A percentile compares a stretch with the other conserved stretches of the same genome.
Conservation (phyloP, 2,888 invertebrate species). For the Caenorhabditis zanzibari region DNA sequence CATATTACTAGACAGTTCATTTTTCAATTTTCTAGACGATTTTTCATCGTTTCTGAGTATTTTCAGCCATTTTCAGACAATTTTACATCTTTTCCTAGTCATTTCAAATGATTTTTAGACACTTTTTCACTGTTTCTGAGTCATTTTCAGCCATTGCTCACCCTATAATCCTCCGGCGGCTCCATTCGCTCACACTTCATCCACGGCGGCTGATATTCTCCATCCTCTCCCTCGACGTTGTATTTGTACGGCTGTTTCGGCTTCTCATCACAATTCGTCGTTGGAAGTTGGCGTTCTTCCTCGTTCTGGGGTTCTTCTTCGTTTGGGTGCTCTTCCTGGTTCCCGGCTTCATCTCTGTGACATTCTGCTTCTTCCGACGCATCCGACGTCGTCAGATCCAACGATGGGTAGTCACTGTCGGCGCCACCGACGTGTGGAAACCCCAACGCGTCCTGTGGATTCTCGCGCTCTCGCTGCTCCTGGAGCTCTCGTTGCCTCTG, state of each 20-base stretch:
- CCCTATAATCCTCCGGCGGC: conserved; percentile 85
- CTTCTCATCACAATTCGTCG: conserved; percentile 6
- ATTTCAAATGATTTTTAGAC: background rate
- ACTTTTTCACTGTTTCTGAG: no score
- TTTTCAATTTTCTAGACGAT: background rate
- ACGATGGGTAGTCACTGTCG: background rate
- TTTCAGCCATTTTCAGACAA: no score
- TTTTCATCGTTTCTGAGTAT: no score
- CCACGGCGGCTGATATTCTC: conserved; percentile 39
- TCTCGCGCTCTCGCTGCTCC: background rate
- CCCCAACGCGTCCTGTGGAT: conserved; percentile 13
- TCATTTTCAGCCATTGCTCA: background rate
- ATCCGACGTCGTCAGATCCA: background rate
- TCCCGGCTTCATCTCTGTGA: no score
- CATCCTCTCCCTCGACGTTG: conserved; percentile 1
- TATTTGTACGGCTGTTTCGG: conserved; percentile 16
- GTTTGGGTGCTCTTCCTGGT: no score
- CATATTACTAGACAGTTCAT: background rate
- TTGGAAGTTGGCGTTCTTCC: background rate
- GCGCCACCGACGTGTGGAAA: conserved; percentile 22
- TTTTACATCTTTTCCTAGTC: no score
- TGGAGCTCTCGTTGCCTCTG: background rate
- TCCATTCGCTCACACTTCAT: conserved; percentile 55
- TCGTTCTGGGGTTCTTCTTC: no score
- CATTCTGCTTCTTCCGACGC: background rate